phyloP scores from a whole-genome alignment of 2,113 vertebrate species.

The human (Homo sapiens) region GRCh38 chr12:124622501-124623000 shows the following conservation, averaged over 20 bases:
- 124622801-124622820: background rate
- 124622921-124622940: background rate
- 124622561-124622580: background rate
- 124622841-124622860: background rate
- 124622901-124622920: accelerated
- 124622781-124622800: accelerated
- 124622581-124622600: background rate
- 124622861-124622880: background rate
- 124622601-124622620: background rate
- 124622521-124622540: background rate
- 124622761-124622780: no score
- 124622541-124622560: background rate
- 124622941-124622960: background rate
- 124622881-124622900: accelerated
- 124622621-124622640: background rate
- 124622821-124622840: accelerated
- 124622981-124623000: background rate
- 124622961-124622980: background rate
- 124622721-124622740: background rate
- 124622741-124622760: background rate
- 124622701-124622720: background rate
- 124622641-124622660: background rate
- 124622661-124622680: accelerated
- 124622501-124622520: no score
- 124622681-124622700: background rate